A percentile compares a stretch with the other conserved stretches of the same genome.
phyloP scores from a whole-genome alignment of 2,113 vertebrate species.

The Neomonachus schauinslandi region DNA sequence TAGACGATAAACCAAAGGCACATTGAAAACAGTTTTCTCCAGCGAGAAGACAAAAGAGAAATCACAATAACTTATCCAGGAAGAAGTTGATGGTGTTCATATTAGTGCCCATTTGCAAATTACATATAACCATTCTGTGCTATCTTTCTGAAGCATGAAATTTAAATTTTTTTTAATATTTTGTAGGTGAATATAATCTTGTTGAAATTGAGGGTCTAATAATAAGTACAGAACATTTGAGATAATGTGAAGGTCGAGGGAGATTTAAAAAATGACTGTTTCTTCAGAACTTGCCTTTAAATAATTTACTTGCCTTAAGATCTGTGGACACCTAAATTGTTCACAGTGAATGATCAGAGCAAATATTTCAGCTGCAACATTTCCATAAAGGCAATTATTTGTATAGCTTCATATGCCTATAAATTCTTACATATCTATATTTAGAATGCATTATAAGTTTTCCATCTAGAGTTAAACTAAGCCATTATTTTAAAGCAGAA shows the following conservation, averaged over 20 bases:
- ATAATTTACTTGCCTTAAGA: background rate
- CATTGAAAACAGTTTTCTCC: conserved; percentile 14
- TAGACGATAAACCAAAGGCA: background rate
- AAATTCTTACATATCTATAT: background rate
- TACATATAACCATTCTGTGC: background rate
- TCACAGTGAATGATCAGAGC: background rate
- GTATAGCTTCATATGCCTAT: background rate
- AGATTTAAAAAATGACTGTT: conserved; percentile 8
- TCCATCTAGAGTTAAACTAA: background rate
- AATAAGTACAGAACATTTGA: conserved; percentile 40
- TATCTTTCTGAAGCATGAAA: conserved; percentile 40
- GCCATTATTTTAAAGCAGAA: conserved; percentile 38
- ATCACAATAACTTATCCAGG: background rate
- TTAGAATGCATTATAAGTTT: background rate
- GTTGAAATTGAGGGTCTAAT: background rate
- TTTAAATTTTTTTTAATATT: conserved; percentile 30
- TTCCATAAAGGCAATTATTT: conserved; percentile 22
- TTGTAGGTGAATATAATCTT: conserved; percentile 38
- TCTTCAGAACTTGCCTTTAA: background rate
- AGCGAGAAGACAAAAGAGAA: conserved; percentile 25
- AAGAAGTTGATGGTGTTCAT: background rate
- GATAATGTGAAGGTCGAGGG: background rate
- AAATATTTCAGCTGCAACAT: conserved; percentile 8
- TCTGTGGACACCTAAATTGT: background rate
- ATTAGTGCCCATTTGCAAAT: background rate